phyloP scores from a whole-genome alignment of 2,113 vertebrate genomes.

The Tachysurus fulvidraco region DNA sequence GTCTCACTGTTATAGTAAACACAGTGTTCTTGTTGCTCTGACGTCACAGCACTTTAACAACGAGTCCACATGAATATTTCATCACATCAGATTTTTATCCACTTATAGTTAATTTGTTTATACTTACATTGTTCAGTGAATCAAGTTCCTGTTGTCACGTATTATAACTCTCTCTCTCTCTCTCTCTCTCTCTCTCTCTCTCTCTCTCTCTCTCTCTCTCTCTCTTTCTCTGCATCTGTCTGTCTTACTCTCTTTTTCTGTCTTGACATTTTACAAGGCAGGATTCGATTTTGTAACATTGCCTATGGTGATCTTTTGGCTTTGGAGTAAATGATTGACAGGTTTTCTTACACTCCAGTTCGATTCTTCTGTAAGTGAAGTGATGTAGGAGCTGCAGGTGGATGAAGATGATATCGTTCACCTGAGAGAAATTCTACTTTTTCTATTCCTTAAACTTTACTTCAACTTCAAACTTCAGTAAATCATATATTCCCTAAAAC shows the following conservation, averaged over 20 bases:
- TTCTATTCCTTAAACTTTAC: too few species aligned
- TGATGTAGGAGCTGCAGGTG: neutral
- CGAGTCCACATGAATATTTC: neutral
- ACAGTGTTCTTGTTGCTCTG: neutral
- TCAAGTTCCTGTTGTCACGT: too few species aligned
- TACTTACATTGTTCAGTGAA: neutral
- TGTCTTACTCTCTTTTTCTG: neutral
- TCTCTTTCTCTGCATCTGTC: neutral
- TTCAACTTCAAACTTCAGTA: too few species aligned
- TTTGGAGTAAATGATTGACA: constrained; percentile 16
- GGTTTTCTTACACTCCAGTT: neutral
- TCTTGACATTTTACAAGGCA: neutral
- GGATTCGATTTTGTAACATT: neutral
- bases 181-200: neutral
- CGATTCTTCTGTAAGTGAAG: neutral
- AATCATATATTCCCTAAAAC: too few species aligned
- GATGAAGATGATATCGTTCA: neutral
- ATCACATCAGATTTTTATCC: neutral
- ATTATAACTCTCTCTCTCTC: neutral
- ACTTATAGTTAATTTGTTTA: neutral
- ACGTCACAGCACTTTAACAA: neutral
- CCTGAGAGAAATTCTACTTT: neutral
- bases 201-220: neutral
- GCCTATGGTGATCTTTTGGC: neutral
- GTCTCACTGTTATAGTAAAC: neutral